phyloP scores from a whole-genome alignment of 2,113 vertebrate genomes.

The Corynorhinus townsendii region DNA sequence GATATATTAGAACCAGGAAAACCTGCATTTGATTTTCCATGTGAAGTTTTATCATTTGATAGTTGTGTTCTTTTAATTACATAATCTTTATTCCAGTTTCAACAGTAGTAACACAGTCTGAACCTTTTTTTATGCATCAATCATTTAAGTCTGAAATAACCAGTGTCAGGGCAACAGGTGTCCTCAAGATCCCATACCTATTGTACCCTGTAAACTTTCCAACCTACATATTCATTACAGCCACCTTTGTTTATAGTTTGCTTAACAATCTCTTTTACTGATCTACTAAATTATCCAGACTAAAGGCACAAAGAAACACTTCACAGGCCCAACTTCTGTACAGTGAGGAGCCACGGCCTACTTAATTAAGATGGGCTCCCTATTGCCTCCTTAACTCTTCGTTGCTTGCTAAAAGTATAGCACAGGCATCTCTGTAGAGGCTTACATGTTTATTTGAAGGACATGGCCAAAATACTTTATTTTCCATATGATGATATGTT shows the following conservation, averaged over 20 bases:
- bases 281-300: neutral
- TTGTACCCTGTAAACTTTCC: neutral
- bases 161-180: neutral
- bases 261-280: neutral
- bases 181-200: neutral
- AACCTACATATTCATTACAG: neutral
- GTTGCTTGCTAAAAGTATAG: neutral
- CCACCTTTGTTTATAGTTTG: constrained; percentile 17
- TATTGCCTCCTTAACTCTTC: neutral
- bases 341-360: neutral
- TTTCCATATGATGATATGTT: neutral
- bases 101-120: neutral
- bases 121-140: neutral
- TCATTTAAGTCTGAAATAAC: neutral
- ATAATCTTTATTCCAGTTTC: neutral
- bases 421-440: neutral
- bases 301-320: neutral
- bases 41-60: neutral
- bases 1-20: neutral
- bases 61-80: neutral
- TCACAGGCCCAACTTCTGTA: neutral
- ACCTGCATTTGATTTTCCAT: neutral
- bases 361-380: neutral
- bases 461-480: neutral
- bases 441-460: neutral